Conservation (phyloP, 2,113 vertebrate genomes). For the Psilopogon haemacephalus region DNA sequence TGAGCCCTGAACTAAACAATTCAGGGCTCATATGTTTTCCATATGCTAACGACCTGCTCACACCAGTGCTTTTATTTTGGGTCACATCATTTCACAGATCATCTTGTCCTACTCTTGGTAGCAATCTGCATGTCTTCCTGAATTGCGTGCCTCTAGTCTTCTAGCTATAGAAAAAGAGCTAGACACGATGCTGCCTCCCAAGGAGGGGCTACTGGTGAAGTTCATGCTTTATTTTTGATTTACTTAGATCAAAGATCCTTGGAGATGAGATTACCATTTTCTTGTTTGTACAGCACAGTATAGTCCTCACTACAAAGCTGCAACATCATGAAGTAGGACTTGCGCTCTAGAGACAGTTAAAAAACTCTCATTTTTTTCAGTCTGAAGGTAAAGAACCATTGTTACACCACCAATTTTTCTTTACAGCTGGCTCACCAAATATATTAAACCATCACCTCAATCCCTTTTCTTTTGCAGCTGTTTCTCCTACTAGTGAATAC, state of each 20-base stretch:
- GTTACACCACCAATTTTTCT: background rate
- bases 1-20: background rate
- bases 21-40: background rate
- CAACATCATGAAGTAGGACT: background rate
- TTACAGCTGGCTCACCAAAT: background rate
- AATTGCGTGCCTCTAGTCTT: background rate
- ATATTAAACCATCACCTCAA: background rate
- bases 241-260: background rate
- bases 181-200: background rate
- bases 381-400: background rate
- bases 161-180: background rate
- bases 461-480: background rate
- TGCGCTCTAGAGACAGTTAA: background rate
- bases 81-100: background rate
- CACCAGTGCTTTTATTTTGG: background rate
- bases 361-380: background rate
- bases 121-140: background rate
- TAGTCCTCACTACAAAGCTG: background rate
- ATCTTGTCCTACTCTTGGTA: background rate
- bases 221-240: background rate
- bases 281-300: background rate
- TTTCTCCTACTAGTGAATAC: background rate
- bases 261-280: background rate
- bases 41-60: background rate
- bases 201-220: background rate